These are phyloP conservation scores for Rutpela maculata DNA, from an alignment of 2,888 invertebrate genomes.

Conservation along the genomic window DNA sequence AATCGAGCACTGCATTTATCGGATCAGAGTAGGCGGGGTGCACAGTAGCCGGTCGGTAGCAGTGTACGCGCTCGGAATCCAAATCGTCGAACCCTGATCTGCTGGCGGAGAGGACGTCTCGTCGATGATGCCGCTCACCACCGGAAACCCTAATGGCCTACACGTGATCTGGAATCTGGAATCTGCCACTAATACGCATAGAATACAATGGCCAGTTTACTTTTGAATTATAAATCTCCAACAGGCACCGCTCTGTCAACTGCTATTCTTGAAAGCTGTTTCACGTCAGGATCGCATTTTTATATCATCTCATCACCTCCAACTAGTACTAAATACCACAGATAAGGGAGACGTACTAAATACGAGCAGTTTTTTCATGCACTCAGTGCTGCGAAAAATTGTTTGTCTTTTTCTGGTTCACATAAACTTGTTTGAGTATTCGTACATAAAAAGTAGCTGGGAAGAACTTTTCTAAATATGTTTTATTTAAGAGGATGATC, in stretches of 20 bases:
- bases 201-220: slow-evolving; percentile 70
- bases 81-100: slow-evolving; percentile 63
- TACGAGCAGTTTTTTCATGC: slow-evolving; percentile 17
- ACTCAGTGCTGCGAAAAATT: not conserved
- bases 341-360: not conserved
- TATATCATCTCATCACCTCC: slow-evolving; percentile 31
- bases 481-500: not conserved
- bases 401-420: not conserved
- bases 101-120: slow-evolving; percentile 42
- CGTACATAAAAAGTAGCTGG: not conserved
- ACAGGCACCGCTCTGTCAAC: slow-evolving; percentile 36
- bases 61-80: slow-evolving; percentile 70
- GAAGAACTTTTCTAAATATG: not conserved
- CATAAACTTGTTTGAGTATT: not conserved
- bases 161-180: slow-evolving; percentile 73
- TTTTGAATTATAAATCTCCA: slow-evolving; percentile 66
- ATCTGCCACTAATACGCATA: slow-evolving; percentile 69
- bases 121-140: slow-evolving; percentile 60
- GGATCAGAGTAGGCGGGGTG: slow-evolving; percentile 72
- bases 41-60: slow-evolving; percentile 65
- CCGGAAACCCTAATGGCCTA: slow-evolving; percentile 73
- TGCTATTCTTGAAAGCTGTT: slow-evolving; percentile 30
- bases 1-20: slow-evolving; percentile 71
- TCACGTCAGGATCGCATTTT: slow-evolving; percentile 34
- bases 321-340: slow-evolving; percentile 9